Evolutionary conservation across 1,140 invertebrate species (phyloP), one percentile per base, ranked within the genome.

Genomic region (Aphaenogaster ashmeadi): DNA sequence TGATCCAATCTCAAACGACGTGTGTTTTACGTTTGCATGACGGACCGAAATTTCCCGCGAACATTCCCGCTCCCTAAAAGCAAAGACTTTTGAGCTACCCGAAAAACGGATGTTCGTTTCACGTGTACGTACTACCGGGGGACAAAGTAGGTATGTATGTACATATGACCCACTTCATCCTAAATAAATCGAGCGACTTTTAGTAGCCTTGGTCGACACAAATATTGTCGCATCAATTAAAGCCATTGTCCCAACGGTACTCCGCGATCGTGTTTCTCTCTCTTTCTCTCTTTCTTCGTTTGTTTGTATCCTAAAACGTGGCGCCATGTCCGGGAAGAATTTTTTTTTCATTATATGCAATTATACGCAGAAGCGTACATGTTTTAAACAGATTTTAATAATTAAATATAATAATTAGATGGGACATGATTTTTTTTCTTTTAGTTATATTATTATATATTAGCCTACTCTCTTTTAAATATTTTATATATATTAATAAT

Each of bases 191-290:
- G 87, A 86, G 54, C 88, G 88, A 92, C 93, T 93, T 91, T 94
- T 91, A 91, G 92, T 84, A 84, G 44, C 38, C 27, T 62, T n/a
- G 13, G 69, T 85, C 89, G 91, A 89, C 83, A 87, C 93, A 93
- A 94, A 94, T 94, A 94, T 94, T 94, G 93, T 94, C 93, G 89
- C 91, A 93, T 93, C 92, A 94, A 94, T 94, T 94, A 94, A 93
- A 92, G 60, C 78, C 88, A 87, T 87, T 79, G 88, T 78, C 71
- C 36, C 47, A 33, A 27, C 67, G 58, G 69, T 69, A 66, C 67
- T 78, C 33, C 52, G 54, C 74, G 72, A 58, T 54, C 69, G 15
- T 3, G 67, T 44, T 27, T 74, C 69, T 38, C 18, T 18, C 15
- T 54, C 72, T 33, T 4, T 79, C 5, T 36, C 56, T 74, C 41